Base-by-base conservation (phyloP, 2,888 invertebrate species). In the Tridacna gigas region DNA sequence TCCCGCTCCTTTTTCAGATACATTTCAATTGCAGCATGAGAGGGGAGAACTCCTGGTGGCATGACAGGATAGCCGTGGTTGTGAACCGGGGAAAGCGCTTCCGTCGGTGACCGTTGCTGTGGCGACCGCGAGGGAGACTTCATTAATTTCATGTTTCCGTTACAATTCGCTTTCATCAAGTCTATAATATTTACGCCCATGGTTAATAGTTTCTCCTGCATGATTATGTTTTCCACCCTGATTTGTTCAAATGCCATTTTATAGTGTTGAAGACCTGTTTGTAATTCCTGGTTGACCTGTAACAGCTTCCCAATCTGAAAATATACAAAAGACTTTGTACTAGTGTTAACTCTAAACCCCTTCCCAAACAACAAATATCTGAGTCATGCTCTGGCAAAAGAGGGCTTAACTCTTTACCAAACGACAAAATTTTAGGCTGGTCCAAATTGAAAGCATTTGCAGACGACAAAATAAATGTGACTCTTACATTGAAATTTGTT, bases 221-320 rank as follows among this genome's bases (percentile, higher is more conserved):
- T 86, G 56, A 89, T 82, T 18, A 89, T 82, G 79, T 91, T 91
- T 77, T 92, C 92, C 45, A 86, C 83, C 65, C 89, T 88, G 18
- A 90, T 85, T 71, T 92, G 91, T 76, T 91, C 90, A 78, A 90
- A 91, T n/a, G 89, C 87, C 69, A 89, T 82, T 82, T 92, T 91
- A 74, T 91, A 89, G 60, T 91, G 91, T 74, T 90, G 89, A 47
- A 92, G 85, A 13, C 91, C 83, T 18, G 86, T 77, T 67, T 90
- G 88, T 56, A 92, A 76, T 47, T 92, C 92, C 61, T 84, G 86
- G 77, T 91, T 90, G 45, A 90, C 85, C 77, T 89, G 90, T 61
- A 88, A 61, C 28, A 87, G 81, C 76, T 90, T 90, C 37, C 82
- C 73, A 56, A 88, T 81, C 90, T 90, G 89, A 83, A 89, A 86